These are phyloP conservation scores for Drosophila sturtevanti DNA, from an alignment of 1,140 invertebrate species.

Conservation along the genomic window DNA sequence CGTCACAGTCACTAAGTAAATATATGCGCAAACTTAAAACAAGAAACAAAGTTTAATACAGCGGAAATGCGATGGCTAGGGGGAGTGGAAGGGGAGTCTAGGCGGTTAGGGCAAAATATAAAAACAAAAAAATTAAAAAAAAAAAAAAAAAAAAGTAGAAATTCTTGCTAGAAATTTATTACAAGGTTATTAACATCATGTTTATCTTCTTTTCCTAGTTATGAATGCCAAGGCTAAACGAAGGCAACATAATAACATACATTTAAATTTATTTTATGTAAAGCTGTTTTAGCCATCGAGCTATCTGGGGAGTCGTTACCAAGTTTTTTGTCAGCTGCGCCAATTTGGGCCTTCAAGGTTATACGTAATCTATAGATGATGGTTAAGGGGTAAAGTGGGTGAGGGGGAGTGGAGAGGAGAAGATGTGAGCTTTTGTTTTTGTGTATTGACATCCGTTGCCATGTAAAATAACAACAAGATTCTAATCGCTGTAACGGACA, in stretches of 20 bases:
- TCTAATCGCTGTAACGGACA: not conserved
- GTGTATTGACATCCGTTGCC: not conserved
- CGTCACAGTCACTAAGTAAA: conserved; percentile 19
- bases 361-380: conserved; percentile 1
- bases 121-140: conserved; percentile 21
- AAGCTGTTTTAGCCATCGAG: conserved; percentile 54
- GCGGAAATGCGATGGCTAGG: too few relatives aligned
- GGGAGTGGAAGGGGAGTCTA: not conserved
- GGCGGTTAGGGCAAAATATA: not conserved
- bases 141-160: conserved; percentile 45
- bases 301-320: conserved; percentile 20
- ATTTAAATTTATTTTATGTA: conserved; percentile 75
- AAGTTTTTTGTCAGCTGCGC: conserved; percentile 47
- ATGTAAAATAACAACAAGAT: conserved; percentile 1
- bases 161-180: conserved; percentile 77
- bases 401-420: not conserved
- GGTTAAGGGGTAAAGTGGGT: not conserved
- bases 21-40: conserved; percentile 54
- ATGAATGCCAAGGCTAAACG: conserved; percentile 65
- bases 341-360: conserved; percentile 59
- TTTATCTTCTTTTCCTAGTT: conserved; percentile 74
- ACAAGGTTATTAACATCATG: conserved; percentile 78
- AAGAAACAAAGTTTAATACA: conserved; percentile 13
- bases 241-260: conserved; percentile 69
- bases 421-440: not conserved